phyloP scores from a whole-genome alignment of 2,888 invertebrate species.

The Metallyticus violacea region DNA sequence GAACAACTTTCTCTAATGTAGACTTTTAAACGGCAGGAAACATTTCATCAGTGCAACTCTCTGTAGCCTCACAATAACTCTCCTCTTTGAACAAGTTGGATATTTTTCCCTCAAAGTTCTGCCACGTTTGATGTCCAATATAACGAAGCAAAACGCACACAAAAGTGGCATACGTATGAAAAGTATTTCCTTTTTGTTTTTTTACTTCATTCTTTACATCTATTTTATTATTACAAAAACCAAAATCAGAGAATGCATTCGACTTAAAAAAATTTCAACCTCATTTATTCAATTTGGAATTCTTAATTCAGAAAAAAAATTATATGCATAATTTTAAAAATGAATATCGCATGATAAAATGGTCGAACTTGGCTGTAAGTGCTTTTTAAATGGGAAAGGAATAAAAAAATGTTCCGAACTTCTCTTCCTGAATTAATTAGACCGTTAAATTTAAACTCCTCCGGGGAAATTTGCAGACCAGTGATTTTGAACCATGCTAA shows the following conservation, averaged over 20 bases:
- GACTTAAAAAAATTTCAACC: neutral
- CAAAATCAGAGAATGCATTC: neutral
- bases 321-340: too few species aligned
- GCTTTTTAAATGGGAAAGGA: neutral
- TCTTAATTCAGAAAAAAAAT: neutral
- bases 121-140: too few species aligned
- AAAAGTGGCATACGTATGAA: neutral
- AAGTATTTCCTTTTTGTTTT: neutral
- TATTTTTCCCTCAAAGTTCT: neutral
- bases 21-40: too few species aligned
- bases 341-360: neutral
- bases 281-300: neutral
- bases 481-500: neutral
- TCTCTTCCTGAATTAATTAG: conserved; percentile 18
- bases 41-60: too few species aligned
- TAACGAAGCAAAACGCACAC: neutral
- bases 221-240: neutral
- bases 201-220: neutral
- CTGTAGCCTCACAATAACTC: neutral
- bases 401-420: neutral
- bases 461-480: conserved; percentile 32
- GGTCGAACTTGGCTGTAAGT: neutral
- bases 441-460: conserved; percentile 24
- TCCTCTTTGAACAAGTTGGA: neutral
- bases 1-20: too few species aligned